Conservation (phyloP, 2,888 invertebrate species). For the Cloeon dipterum region DNA sequence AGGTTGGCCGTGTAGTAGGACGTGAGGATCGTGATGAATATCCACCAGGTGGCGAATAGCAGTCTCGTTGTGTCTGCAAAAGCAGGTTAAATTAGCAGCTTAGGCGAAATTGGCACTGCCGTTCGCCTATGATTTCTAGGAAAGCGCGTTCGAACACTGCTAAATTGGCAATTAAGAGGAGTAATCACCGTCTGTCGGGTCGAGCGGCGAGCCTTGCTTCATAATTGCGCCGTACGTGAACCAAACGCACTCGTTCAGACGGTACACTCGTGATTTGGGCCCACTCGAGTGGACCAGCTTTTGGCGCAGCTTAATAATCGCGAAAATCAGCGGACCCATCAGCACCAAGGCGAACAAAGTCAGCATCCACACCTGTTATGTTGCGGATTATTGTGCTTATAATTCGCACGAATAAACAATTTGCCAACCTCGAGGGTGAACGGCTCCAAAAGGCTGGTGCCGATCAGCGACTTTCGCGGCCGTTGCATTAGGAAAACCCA, state of each 20-base stretch:
- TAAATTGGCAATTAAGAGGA: background rate
- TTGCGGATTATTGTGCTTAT: background rate
- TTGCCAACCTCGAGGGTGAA: constrained; percentile 32
- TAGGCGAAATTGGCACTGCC: too few species aligned
- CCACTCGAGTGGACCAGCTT: constrained; percentile 31
- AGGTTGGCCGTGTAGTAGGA: constrained; percentile 81
- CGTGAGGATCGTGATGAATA: constrained; percentile 66
- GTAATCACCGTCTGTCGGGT: constrained; percentile 51
- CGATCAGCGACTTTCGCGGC: constrained; percentile 58
- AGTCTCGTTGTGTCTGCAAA: constrained; percentile 55
- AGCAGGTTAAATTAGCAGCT: too few species aligned
- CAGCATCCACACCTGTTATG: constrained; percentile 34
- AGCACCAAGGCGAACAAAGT: constrained; percentile 44
- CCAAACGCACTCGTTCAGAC: constrained; percentile 54
- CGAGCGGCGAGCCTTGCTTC: constrained; percentile 63
- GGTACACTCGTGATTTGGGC: constrained; percentile 22
- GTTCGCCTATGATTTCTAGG: too few species aligned
- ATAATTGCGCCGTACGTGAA: constrained; percentile 70
- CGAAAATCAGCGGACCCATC: constrained; percentile 57
- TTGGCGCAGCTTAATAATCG: constrained; percentile 27
- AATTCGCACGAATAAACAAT: background rate
- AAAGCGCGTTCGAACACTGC: background rate
- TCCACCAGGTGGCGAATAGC: constrained; percentile 79
- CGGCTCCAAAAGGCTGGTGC: constrained; percentile 61
- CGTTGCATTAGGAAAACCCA: constrained; percentile 62